Percentiles rank a stretch among this genome's conserved stretches.
Evolutionary conservation across 2,113 vertebrate genomes (phyloP).

Genomic region (Terrapene triunguis): DNA sequence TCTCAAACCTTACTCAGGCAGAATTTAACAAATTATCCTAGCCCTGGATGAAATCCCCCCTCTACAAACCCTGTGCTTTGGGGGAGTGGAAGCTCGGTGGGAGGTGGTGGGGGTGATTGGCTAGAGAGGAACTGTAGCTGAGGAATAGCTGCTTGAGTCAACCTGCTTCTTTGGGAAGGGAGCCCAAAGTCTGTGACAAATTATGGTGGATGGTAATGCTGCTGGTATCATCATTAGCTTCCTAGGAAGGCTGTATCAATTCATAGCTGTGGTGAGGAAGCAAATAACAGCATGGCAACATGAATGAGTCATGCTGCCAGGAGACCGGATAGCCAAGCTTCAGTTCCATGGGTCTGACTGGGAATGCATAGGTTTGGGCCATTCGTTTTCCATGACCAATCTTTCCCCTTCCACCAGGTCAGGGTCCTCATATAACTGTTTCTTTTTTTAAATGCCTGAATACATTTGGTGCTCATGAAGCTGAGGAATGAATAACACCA

Average conservation of each 20-base stretch:
- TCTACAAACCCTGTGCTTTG: not conserved
- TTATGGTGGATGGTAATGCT: not conserved
- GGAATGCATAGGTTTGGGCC: not conserved
- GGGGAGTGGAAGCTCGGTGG: not conserved
- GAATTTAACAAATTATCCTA: not conserved
- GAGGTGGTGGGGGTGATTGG: not conserved
- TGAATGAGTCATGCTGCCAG: not conserved
- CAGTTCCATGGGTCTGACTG: not conserved
- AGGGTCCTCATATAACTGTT: not conserved
- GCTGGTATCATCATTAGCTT: not conserved
- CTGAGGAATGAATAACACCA: not conserved
- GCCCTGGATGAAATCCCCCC: not conserved
- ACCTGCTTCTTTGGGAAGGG: accelerated
- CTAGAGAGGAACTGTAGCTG: not conserved
- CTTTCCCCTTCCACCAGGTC: not conserved
- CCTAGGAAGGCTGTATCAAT: not conserved
- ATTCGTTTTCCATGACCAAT: accelerated
- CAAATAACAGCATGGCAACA: not conserved
- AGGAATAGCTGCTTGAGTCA: accelerated
- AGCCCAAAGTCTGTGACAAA: not conserved
- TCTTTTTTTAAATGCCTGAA: not conserved
- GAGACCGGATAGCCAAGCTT: not conserved
- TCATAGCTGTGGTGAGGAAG: accelerated
- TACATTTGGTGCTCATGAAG: not conserved
- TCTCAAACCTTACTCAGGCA: not conserved